Evolutionary conservation across 2,113 vertebrate species (phyloP).

Genomic region (Laticauda laticaudata): DNA sequence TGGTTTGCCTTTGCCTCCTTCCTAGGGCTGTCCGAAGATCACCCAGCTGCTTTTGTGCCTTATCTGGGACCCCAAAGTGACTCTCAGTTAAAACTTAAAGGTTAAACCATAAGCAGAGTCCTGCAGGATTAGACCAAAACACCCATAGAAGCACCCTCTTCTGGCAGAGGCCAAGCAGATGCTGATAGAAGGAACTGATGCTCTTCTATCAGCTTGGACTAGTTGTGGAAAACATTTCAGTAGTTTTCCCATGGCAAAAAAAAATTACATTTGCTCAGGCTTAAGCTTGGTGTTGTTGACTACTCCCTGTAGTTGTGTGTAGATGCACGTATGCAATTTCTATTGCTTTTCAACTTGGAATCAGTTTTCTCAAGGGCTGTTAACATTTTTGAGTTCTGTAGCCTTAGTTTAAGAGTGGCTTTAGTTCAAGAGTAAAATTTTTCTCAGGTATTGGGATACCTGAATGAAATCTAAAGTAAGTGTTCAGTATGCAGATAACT

Average conservation of each 20-base stretch:
- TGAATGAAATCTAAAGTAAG: neutral
- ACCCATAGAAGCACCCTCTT: neutral
- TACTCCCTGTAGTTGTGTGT: neutral
- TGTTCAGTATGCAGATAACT: neutral
- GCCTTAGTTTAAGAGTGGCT: neutral
- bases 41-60: neutral
- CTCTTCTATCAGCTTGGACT: neutral
- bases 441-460: neutral
- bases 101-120: neutral
- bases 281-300: neutral
- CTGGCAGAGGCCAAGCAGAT: neutral
- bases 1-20: neutral
- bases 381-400: neutral
- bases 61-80: neutral
- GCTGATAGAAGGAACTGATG: neutral
- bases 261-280: neutral
- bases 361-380: neutral
- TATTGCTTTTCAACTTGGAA: neutral
- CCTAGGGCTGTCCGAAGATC: neutral
- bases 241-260: neutral
- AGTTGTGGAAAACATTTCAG: neutral
- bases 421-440: neutral
- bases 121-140: neutral
- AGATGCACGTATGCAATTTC: neutral
- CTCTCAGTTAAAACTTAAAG: neutral